Percentiles rank a stretch among this genome's conserved stretches.
Conservation (phyloP, 30 jellyfish, hydroid and myxozoan species). For the Rhopilema esculentum region DNA sequence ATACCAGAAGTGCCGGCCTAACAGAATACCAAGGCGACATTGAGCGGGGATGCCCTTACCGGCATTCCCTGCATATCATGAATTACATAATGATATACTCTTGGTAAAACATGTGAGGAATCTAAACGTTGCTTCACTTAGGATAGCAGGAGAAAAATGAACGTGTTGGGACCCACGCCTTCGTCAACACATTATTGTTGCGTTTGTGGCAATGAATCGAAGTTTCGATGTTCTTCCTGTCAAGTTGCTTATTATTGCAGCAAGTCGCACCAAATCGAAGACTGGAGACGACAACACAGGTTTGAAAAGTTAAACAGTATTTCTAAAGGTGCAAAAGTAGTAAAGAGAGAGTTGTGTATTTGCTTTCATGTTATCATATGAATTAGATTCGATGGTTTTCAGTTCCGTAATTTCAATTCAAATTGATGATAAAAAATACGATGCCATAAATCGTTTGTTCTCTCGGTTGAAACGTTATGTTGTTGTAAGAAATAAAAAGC, state of each 20-base stretch:
- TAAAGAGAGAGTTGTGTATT: too few relatives aligned
- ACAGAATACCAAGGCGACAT: neutral
- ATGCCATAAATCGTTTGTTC: neutral
- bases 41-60: neutral
- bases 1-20: neutral
- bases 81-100: too few relatives aligned
- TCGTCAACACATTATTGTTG: neutral
- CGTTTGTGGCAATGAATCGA: constrained; percentile 51
- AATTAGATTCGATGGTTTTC: too few relatives aligned
- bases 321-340: too few relatives aligned
- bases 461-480: neutral
- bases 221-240: constrained; percentile 74
- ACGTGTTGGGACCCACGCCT: constrained; percentile 5
- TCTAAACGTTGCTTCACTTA: neutral
- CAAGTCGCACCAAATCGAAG: constrained; percentile 59
- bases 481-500: neutral
- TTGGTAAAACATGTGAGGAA: too few relatives aligned
- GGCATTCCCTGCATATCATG: neutral
- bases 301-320: neutral
- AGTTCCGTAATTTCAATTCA: too few relatives aligned
- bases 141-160: neutral
- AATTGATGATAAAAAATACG: neutral
- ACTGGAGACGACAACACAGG: constrained; percentile 74
- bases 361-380: too few relatives aligned
- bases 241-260: constrained; percentile 70